A percentile compares a stretch with the other conserved stretches of the same genome.
Evolutionary conservation across 2,113 vertebrate species (phyloP).

Genomic region (Fregetta grallaria): DNA sequence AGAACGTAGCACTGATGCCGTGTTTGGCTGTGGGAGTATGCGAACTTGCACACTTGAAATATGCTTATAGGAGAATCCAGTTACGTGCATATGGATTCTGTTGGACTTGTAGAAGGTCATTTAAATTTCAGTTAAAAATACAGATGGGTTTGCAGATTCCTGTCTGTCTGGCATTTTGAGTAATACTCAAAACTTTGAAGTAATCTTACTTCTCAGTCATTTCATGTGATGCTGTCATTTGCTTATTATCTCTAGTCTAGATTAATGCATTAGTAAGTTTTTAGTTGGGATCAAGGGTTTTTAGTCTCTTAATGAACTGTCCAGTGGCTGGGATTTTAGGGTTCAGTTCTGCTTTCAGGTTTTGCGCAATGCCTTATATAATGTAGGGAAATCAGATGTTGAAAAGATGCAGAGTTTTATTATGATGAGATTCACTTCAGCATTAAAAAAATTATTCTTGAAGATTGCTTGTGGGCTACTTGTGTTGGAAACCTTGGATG

Average conservation of each 20-base stretch:
- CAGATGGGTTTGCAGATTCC: not conserved
- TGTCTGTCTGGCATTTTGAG: not conserved
- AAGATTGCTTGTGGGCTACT: not conserved
- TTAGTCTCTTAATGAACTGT: not conserved
- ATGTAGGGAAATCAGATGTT: not conserved
- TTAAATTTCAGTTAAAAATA: not conserved
- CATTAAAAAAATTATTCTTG: not conserved
- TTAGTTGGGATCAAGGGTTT: not conserved
- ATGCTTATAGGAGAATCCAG: not conserved
- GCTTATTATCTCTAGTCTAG: not conserved
- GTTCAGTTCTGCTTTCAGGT: not conserved
- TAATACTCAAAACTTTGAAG: not conserved
- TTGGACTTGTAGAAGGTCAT: not conserved
- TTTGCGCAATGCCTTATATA: not conserved
- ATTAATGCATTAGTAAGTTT: not conserved
- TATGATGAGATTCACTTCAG: not conserved
- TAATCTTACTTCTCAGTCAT: not conserved
- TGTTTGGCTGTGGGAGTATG: not conserved
- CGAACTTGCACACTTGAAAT: not conserved
- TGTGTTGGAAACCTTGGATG: not conserved
- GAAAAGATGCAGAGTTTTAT: not conserved
- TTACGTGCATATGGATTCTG: not conserved
- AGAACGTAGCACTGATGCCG: rapidly evolving
- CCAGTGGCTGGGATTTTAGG: not conserved
- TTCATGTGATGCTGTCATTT: not conserved